A percentile compares a stretch with the other conserved stretches of the same genome.
phyloP scores from a whole-genome alignment of 2,888 invertebrate genomes.

The Drosophila mercatorum region DNA sequence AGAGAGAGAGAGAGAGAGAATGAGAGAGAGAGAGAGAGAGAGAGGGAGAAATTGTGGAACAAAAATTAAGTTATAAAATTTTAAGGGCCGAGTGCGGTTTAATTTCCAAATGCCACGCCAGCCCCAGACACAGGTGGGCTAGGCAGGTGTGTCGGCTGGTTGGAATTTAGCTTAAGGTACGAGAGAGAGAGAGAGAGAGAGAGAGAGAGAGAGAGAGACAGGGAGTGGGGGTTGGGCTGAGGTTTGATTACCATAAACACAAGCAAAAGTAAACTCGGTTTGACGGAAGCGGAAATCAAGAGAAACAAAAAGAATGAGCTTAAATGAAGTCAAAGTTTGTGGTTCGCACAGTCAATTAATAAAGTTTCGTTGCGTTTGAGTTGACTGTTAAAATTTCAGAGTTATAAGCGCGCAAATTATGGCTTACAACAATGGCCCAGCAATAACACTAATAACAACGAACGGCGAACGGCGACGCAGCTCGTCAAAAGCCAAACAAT shows the following conservation, averaged over 20 bases:
- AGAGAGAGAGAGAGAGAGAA: neutral
- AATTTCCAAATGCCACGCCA: slow-evolving; percentile 77
- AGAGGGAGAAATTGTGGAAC: slow-evolving; percentile 47
- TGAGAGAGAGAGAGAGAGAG: neutral
- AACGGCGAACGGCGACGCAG: slow-evolving; percentile 5
- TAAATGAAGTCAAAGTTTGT: slow-evolving; percentile 71
- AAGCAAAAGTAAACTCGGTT: slow-evolving; percentile 37
- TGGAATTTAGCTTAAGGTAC: slow-evolving; percentile 26
- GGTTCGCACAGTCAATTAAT: slow-evolving; percentile 65
- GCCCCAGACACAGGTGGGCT: slow-evolving; percentile 61
- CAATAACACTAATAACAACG: slow-evolving; percentile 30
- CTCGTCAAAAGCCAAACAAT: slow-evolving; percentile 70
- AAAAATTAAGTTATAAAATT: slow-evolving; percentile 79
- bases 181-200: neutral
- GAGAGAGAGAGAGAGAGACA: neutral
- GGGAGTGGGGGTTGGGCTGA: slow-evolving; percentile 12
- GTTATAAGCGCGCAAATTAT: slow-evolving; percentile 74
- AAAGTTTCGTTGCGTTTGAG: slow-evolving; percentile 73
- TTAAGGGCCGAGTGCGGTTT: slow-evolving; percentile 75
- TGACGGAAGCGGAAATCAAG: slow-evolving; percentile 74
- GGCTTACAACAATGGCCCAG: slow-evolving; percentile 55
- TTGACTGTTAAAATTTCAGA: slow-evolving; percentile 51
- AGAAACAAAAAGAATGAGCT: slow-evolving; percentile 77
- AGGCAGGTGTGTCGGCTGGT: slow-evolving; percentile 46
- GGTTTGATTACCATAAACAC: slow-evolving; percentile 75